A percentile compares a stretch with the other conserved stretches of the same genome.
Evolutionary conservation across 2,797 vertebrate genomes (phyloP).

Genomic region (Arnoldichthys spilopterus): DNA sequence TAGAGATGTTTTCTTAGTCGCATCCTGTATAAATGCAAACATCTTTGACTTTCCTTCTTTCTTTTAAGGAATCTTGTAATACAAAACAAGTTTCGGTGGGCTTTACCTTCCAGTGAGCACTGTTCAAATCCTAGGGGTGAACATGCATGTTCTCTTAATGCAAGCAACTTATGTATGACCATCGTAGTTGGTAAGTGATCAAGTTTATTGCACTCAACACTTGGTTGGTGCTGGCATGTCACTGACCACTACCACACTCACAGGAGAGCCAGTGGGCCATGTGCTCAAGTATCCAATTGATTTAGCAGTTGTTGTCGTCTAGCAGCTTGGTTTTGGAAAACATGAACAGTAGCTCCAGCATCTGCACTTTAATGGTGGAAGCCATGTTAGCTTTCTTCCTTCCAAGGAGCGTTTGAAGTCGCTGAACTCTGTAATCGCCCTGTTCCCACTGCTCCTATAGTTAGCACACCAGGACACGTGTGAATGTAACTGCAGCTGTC

Average conservation of each 20-base stretch:
- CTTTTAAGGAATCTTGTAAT: conserved; percentile 17
- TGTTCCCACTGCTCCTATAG: conserved; percentile 56
- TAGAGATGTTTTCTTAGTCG: conserved; percentile 45
- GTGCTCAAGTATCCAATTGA: neutral
- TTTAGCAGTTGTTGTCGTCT: conserved; percentile 7
- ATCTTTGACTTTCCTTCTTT: conserved; percentile 30
- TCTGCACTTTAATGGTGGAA: conserved; percentile 48
- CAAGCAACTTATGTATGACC: neutral
- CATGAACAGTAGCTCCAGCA: conserved; percentile 44
- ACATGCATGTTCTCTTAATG: neutral
- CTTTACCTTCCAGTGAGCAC: neutral
- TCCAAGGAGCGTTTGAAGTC: conserved; percentile 59
- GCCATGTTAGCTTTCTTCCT: conserved; percentile 50
- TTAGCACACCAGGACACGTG: conserved; percentile 59
- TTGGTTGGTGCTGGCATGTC: neutral
- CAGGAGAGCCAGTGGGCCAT: no score
- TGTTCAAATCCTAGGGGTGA: neutral
- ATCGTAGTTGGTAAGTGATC: neutral
- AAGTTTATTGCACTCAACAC: neutral
- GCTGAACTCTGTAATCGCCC: conserved; percentile 59
- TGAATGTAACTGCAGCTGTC: conserved; percentile 51
- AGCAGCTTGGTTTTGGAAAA: conserved; percentile 59
- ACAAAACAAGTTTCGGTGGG: conserved; percentile 20
- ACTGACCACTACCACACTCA: no score
- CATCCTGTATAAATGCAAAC: conserved; percentile 52